Evolutionary conservation across 1,140 invertebrate species (phyloP).

Genomic region (Maconellicoccus hirsutus): DNA sequence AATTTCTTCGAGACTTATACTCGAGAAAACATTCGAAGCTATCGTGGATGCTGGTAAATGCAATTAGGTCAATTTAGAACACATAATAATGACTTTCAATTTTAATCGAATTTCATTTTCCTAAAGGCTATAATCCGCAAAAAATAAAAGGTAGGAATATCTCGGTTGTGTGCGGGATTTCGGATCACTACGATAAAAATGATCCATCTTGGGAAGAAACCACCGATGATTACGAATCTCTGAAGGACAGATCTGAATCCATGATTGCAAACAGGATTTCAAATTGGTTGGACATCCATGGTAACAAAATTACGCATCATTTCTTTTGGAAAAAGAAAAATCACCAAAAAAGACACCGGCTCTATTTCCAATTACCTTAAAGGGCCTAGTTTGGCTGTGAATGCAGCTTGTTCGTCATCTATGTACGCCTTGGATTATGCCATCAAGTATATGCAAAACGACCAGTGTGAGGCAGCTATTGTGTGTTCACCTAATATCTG

Average conservation of each 20-base stretch:
- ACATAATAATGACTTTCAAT: too few relatives aligned
- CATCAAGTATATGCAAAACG: background rate
- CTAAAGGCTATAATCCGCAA: background rate
- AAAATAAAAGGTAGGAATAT: background rate
- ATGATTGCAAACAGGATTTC: background rate
- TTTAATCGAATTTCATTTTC: too few relatives aligned
- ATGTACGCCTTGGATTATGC: background rate
- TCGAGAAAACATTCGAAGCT: constrained; percentile 25
- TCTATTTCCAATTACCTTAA: too few relatives aligned
- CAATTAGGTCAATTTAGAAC: too few relatives aligned
- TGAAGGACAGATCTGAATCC: too few relatives aligned
- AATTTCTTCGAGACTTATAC: constrained; percentile 18
- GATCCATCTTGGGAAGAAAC: background rate
- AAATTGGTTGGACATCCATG: background rate
- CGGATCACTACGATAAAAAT: background rate
- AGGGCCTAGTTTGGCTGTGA: background rate
- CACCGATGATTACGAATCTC: too few relatives aligned
- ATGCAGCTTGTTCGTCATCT: background rate
- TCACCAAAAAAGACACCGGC: too few relatives aligned
- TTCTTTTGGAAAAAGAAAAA: too few relatives aligned
- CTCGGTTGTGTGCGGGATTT: background rate
- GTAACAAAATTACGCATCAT: too few relatives aligned
- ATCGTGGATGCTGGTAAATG: constrained; percentile 27
- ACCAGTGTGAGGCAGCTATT: background rate
- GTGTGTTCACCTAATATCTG: background rate